phyloP scores from a whole-genome alignment of 2,888 invertebrate genomes.

The Ferdinandea cuprea region DNA sequence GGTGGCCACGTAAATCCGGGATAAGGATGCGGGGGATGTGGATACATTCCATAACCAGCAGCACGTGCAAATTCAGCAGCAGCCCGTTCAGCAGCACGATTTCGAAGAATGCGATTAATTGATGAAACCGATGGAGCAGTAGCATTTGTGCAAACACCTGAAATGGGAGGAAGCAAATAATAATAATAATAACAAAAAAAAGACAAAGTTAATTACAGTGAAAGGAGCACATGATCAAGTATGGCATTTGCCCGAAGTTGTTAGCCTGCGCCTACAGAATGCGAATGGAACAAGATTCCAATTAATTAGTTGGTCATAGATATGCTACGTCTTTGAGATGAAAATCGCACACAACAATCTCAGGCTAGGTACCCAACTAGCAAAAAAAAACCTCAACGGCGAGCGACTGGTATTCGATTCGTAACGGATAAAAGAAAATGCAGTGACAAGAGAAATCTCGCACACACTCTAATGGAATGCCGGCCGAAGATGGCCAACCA shows the following conservation, averaged over 20 bases:
- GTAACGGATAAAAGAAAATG: constrained; percentile 45
- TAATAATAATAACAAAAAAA: too few species aligned
- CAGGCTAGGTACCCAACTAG: constrained; percentile 2
- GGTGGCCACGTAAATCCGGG: constrained; percentile 84
- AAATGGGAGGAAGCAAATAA: constrained; percentile 76
- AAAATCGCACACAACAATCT: constrained; percentile 37
- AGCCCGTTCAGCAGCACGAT: constrained; percentile 97
- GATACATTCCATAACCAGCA: constrained; percentile 94
- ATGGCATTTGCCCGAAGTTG: constrained; percentile 53
- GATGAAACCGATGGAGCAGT: constrained; percentile 98
- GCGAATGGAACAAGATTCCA: constrained; percentile 63
- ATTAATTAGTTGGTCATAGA: constrained; percentile 72
- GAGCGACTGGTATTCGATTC: constrained; percentile 46
- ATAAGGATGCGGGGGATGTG: constrained; percentile 87
- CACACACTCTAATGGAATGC: background rate
- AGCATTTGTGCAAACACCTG: constrained; percentile 97
- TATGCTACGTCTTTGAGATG: constrained; percentile 55
- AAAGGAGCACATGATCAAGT: constrained; percentile 58
- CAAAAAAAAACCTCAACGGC: constrained; percentile 13
- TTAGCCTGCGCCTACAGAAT: constrained; percentile 60
- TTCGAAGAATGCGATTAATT: constrained; percentile 97
- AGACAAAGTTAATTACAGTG: constrained; percentile 43
- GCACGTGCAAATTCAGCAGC: constrained; percentile 97
- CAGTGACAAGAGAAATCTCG: background rate
- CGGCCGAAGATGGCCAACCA: constrained; percentile 49